Evolutionary conservation across 1,140 invertebrate genomes (phyloP).

Genomic region (Drosophila carrolli): DNA sequence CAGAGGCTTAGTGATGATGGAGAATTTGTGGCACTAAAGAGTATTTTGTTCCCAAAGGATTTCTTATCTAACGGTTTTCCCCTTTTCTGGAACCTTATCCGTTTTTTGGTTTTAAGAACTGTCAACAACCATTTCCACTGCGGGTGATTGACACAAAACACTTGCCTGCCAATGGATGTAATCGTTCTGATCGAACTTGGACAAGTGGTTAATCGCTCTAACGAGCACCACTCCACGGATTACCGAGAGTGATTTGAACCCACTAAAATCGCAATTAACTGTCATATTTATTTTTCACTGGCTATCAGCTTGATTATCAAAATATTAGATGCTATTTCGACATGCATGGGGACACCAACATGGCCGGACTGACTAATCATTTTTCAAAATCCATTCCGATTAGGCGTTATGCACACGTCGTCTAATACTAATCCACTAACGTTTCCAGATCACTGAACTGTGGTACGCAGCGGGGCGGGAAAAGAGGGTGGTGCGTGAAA

Average conservation of each 20-base stretch:
- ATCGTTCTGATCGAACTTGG: constrained; percentile 27
- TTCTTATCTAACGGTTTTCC: background rate
- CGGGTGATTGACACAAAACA: constrained; percentile 35
- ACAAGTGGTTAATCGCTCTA: constrained; percentile 55
- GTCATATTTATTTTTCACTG: constrained; percentile 33
- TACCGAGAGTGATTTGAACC: constrained; percentile 15
- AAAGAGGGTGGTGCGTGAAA: constrained; percentile 6
- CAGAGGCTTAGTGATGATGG: background rate
- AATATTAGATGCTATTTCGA: constrained; percentile 29
- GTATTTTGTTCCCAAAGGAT: background rate
- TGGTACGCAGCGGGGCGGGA: constrained; percentile 17
- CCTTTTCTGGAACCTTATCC: background rate
- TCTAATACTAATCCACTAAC: constrained; percentile 67
- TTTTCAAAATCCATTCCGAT: constrained; percentile 73
- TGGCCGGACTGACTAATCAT: constrained; percentile 60
- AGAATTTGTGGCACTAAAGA: background rate
- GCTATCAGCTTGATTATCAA: constrained; percentile 24
- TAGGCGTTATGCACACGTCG: constrained; percentile 52
- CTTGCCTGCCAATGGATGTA: constrained; percentile 7
- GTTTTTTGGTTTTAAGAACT: constrained; percentile 6
- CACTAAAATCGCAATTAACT: constrained; percentile 53
- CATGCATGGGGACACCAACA: constrained; percentile 32
- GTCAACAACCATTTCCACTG: constrained; percentile 1
- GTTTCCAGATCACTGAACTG: constrained; percentile 72
- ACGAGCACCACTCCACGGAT: constrained; percentile 32